Percentiles rank a stretch among this genome's conserved stretches.
phyloP scores from a whole-genome alignment of 1,140 invertebrate species.

The Palaemon carinicauda region DNA sequence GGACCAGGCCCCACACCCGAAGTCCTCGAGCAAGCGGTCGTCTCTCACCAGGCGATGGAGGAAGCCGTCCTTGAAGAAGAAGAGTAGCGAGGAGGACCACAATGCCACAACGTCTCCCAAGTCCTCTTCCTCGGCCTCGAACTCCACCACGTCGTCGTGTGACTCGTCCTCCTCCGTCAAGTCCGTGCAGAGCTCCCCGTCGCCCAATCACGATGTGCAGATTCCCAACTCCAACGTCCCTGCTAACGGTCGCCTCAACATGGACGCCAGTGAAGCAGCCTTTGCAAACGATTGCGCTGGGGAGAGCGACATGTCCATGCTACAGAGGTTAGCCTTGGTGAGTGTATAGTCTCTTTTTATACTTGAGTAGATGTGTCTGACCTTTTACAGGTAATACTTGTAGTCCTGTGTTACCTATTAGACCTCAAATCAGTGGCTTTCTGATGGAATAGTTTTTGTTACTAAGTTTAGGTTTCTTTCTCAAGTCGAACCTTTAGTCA shows the following conservation, averaged over 20 bases:
- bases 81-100: conserved; percentile 24
- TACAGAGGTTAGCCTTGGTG: conserved; percentile 74
- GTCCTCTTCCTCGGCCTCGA: conserved; percentile 13
- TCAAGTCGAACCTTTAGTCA: too few species aligned
- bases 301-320: conserved; percentile 69
- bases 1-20: neutral
- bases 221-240: neutral
- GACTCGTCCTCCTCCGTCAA: conserved; percentile 37
- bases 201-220: conserved; percentile 4
- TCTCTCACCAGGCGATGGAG: conserved; percentile 39
- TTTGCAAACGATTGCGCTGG: conserved; percentile 54
- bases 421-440: neutral
- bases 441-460: neutral
- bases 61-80: conserved; percentile 18
- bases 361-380: too few species aligned
- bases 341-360: too few species aligned
- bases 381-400: too few species aligned
- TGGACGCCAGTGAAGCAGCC: neutral
- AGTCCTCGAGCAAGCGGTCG: neutral
- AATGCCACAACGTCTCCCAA: neutral
- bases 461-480: neutral
- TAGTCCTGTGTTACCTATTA: too few species aligned
- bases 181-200: conserved; percentile 19
- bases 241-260: conserved; percentile 27
- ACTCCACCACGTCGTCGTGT: conserved; percentile 36